These are phyloP conservation scores for Eupleurogrammus muticus DNA, from an alignment of 2,797 vertebrate species.

Conservation along the genomic window DNA sequence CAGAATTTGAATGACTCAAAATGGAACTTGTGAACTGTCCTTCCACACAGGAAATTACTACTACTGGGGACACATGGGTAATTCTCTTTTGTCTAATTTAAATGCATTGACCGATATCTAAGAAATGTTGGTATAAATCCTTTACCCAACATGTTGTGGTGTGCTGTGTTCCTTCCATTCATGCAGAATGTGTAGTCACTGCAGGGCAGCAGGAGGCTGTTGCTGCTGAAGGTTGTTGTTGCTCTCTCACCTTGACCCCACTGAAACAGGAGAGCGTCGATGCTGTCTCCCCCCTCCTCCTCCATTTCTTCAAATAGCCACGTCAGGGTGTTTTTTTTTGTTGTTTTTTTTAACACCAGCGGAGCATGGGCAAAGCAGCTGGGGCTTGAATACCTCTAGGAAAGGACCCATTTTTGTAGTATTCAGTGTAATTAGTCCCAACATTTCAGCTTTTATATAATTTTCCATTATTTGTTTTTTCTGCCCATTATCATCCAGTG, in stretches of 20 bases:
- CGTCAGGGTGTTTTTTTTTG: slow-evolving; percentile 55
- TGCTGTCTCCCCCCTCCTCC: slow-evolving; percentile 63
- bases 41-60: slow-evolving; percentile 32
- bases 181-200: slow-evolving; percentile 52
- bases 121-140: slow-evolving; percentile 26
- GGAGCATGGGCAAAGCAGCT: slow-evolving; percentile 35
- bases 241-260: slow-evolving; percentile 72
- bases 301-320: slow-evolving; percentile 74
- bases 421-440: slow-evolving; percentile 9
- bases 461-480: slow-evolving; percentile 34
- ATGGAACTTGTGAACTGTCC: slow-evolving; percentile 32
- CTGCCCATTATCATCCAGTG: slow-evolving; percentile 18
- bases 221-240: slow-evolving; percentile 78
- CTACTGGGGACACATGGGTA: neutral
- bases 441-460: neutral
- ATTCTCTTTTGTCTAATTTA: no score
- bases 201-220: slow-evolving; percentile 68
- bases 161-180: slow-evolving; percentile 72
- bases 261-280: slow-evolving; percentile 77
- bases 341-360: no score
- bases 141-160: slow-evolving; percentile 33
- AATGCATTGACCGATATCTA: no score
- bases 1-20: slow-evolving; percentile 50
- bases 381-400: neutral
- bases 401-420: slow-evolving; percentile 16